Conservation (phyloP, 2,888 invertebrate genomes). For the Seira musarum region DNA sequence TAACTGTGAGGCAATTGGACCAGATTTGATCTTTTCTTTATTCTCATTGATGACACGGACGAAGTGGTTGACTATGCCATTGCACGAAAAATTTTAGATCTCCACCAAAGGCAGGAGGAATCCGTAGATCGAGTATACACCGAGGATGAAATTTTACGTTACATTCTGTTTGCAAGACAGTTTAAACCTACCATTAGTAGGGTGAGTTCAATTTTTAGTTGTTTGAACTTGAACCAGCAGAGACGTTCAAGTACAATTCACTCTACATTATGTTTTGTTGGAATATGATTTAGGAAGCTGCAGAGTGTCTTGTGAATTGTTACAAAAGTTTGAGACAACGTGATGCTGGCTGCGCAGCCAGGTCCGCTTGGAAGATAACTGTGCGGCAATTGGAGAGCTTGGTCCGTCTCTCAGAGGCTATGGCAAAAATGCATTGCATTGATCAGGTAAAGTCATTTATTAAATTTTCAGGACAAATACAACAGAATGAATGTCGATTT, state of each 20-base stretch:
- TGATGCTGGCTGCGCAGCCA: conserved; percentile 80
- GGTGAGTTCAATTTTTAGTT: conserved; percentile 74
- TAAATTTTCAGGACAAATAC: not conserved
- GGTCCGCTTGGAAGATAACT: conserved; percentile 95
- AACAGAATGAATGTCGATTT: conserved; percentile 1
- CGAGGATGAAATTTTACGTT: conserved; percentile 91
- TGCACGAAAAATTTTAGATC: conserved; percentile 94
- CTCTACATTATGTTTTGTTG: conserved; percentile 42
- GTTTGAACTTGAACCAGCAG: too few relatives aligned
- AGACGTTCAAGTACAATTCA: not conserved
- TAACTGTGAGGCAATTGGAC: conserved; percentile 98
- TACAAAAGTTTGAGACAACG: conserved; percentile 90
- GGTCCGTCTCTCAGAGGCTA: conserved; percentile 95
- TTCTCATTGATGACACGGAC: conserved; percentile 96
- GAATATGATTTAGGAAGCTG: conserved; percentile 85
- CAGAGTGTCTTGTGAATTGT: conserved; percentile 87
- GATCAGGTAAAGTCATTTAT: conserved; percentile 78
- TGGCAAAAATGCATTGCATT: conserved; percentile 96
- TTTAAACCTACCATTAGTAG: conserved; percentile 91
- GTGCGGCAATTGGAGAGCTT: conserved; percentile 96
- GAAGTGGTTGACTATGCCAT: conserved; percentile 97
- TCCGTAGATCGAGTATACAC: conserved; percentile 86
- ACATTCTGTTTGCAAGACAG: conserved; percentile 96
- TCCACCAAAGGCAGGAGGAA: conserved; percentile 90
- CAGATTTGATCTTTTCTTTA: conserved; percentile 98